Conservation (phyloP, 1,140 invertebrate species). For the Aphaenogaster floridana region DNA sequence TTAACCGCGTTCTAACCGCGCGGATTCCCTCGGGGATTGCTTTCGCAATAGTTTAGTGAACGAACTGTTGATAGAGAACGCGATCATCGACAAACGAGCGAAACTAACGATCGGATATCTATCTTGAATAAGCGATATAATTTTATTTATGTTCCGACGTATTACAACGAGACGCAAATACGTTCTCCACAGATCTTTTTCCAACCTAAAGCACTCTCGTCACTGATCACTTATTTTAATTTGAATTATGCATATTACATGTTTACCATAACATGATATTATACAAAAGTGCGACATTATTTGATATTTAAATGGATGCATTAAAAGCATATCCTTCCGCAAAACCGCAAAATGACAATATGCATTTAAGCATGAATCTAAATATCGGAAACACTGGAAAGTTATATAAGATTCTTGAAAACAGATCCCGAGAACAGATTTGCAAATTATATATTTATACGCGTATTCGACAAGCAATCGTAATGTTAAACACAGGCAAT, state of each 20-base stretch:
- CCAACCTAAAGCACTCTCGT: background rate
- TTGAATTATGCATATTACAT: background rate
- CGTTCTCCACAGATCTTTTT: background rate
- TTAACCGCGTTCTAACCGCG: slow-evolving; percentile 21
- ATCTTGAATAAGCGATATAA: background rate
- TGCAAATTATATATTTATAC: background rate
- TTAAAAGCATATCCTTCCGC: background rate
- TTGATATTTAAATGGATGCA: slow-evolving; percentile 22
- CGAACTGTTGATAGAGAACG: background rate
- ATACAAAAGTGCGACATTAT: background rate
- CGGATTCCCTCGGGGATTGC: background rate
- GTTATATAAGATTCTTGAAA: slow-evolving; percentile 8
- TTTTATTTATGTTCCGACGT: background rate
- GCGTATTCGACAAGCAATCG: background rate
- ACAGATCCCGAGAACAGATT: slow-evolving; percentile 17
- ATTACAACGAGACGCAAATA: background rate
- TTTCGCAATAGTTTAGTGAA: slow-evolving; percentile 29
- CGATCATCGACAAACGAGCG: background rate
- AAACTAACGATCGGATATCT: background rate
- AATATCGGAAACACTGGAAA: background rate
- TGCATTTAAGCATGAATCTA: background rate
- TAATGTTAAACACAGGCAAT: background rate
- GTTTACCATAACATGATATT: background rate
- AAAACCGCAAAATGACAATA: background rate
- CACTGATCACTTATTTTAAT: background rate